Evolutionary conservation across 2,113 vertebrate species (phyloP).

Genomic region (Phaethon lepturus): DNA sequence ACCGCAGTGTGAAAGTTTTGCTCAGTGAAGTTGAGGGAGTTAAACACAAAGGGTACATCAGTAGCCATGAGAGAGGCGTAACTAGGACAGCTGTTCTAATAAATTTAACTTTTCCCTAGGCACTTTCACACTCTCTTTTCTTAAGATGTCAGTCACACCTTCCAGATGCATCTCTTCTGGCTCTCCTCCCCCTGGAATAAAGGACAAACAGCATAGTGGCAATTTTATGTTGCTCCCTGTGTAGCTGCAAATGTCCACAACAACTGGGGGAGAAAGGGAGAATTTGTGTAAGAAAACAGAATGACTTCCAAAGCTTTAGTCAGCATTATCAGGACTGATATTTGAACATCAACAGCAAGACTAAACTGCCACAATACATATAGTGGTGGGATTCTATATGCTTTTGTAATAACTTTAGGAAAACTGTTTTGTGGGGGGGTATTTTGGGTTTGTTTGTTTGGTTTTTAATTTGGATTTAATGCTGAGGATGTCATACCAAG

Average conservation of each 20-base stretch:
- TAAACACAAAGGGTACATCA: not conserved
- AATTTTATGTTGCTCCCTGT: not conserved
- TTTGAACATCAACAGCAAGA: not conserved
- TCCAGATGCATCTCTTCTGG: not conserved
- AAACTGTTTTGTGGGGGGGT: accelerated
- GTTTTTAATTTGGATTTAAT: not conserved
- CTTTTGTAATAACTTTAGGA: not conserved
- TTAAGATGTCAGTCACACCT: constrained; percentile 3
- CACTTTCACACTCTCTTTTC: not conserved
- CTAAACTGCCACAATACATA: not conserved
- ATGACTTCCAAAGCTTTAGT: not conserved
- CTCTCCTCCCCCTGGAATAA: not conserved
- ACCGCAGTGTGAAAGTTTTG: not conserved
- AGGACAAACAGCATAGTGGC: not conserved
- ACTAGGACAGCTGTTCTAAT: constrained; percentile 15
- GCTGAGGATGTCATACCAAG: not conserved
- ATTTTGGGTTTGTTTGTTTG: not conserved
- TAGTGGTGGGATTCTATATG: not conserved
- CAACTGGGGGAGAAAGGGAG: not conserved
- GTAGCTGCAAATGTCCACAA: not conserved
- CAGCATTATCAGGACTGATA: not conserved
- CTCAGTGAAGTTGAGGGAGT: not conserved
- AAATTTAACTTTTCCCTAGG: not conserved
- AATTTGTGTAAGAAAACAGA: not conserved
- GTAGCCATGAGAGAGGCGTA: not conserved